Evolutionary conservation across 2,888 invertebrate species (phyloP).

Genomic region (Imbricaverruca yamaguchii): DNA sequence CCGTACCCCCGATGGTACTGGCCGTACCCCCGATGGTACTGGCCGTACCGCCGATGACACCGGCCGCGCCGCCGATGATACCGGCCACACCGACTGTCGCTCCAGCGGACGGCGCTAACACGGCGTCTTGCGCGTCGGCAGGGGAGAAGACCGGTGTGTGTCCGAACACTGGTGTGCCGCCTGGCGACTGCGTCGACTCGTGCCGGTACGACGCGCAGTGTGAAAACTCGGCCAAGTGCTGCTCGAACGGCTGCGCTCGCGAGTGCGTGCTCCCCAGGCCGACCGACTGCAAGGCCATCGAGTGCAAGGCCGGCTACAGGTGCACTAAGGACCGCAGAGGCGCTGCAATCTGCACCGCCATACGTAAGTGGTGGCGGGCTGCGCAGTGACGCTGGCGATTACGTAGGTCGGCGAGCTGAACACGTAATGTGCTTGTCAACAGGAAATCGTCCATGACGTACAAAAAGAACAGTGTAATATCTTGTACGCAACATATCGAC

Average conservation of each 20-base stretch:
- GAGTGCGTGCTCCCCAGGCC: neutral
- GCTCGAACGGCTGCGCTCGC: neutral
- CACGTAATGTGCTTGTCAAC: no score
- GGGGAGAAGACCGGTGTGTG: neutral
- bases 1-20: no score
- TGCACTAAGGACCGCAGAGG: neutral
- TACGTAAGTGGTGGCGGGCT: neutral
- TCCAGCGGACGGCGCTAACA: no score
- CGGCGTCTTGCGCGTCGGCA: neutral
- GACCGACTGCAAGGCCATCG: neutral
- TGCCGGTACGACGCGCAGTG: constrained; percentile 3
- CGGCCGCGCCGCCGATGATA: no score
- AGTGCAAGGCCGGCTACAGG: neutral
- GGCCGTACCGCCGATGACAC: no score
- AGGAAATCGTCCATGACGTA: no score
- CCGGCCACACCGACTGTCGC: no score
- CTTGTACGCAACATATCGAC: no score
- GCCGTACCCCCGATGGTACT: no score
- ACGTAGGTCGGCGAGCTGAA: no score
- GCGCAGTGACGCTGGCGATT: no score
- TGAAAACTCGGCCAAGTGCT: neutral
- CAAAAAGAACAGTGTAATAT: no score
- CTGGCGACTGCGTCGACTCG: neutral
- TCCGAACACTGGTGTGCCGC: neutral
- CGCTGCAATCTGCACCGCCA: neutral